Evolutionary conservation across 2,888 invertebrate genomes (phyloP), one percentile per base, ranked within the genome.

Genomic region (Callinectes sapidus): DNA sequence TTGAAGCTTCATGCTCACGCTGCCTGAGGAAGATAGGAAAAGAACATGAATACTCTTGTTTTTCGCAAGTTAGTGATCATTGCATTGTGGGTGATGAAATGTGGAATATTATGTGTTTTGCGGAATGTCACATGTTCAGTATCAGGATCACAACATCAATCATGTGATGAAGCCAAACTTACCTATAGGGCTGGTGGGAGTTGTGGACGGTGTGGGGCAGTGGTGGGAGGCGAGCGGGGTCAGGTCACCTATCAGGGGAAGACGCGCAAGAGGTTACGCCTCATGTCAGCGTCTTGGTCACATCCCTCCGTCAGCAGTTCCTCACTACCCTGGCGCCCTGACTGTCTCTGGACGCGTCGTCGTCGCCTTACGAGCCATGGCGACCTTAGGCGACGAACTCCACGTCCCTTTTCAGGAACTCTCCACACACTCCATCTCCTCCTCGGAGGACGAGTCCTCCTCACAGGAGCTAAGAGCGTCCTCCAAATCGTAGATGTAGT

Each of bases 401-500:
- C 77, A 48, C 89, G 90, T 35, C 87, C 39, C 48, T 81, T 32
- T n/a, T 93, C 93, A 93, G 66, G 93, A 92, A 85, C 93, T 93
- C 90, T 93, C 93, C 85, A 93, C 91, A 77, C 89, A 92, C 89
- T 92, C 92, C 92, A 92, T 92, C 66, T 92, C 92, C 55, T 92
- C 92, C 87, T 92, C 92, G 35, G 92, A 92, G 55, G 92, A 87
- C 32, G 92, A 87, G 48, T 94, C 94, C 18, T 90, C 91, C 55
- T 93, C 94, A 32, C 85, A 88, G 55, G 90, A 71, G 28, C 89
- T 87, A 28, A 94, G 91, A 39, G 92, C 94, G 66, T 95, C 94
- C 94, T 96, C 96, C 94, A 96, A 95, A 95, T 96, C 96, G 93
- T 96, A 95, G 94, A 96, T 96, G 95, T 96, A 96, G 95, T 96